Base-by-base conservation (phyloP, 1,140 invertebrate species). In the Anoplolepis gracilipes region DNA sequence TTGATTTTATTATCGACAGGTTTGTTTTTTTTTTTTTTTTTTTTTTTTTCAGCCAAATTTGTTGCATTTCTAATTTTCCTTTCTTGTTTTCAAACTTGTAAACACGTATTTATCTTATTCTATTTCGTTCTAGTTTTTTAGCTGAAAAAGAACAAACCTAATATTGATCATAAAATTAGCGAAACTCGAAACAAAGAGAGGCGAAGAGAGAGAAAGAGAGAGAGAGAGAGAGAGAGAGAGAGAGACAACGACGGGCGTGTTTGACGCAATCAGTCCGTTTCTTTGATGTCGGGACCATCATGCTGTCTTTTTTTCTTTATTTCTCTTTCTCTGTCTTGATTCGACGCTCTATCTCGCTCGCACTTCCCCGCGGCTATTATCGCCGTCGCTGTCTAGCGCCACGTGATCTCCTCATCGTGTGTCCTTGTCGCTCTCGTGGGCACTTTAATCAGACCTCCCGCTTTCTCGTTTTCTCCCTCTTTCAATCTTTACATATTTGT, bases 211-310 rank as follows among this genome's bases (percentile, higher is more conserved):
- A 59, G 13, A 64, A 1, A 19, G 3, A 61, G n/a, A n/a, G n/a
- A 22, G 53, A 28, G 33, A 19, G 28, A 22, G 33, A 39, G 25
- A 39, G 39, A 73, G 39, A 33, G n/a, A 22, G 16, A 59, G 13
- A 64, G 2, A 19, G 3, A 61, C n/a, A 22, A 10, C 19, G 28
- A 8, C 25, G 16, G 36, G 42, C 28, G 57, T 13, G 49, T 77
- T 85, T 88, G 87, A 89, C 78, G 88, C 84, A 89, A 89, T 89
- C 67, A 67, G 16, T 36, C 10, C 7, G 72, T 10, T 62, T 84
- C 39, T 73, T 76, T 59, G 42, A 53, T 42, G 19, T 75, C 42
- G 70, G 42, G 57, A 36, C 19, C 42, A 11, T 84, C 55, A 6
- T 53, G 61, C 19, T 67, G 77, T 88, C 79, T 89, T 85, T 75